Conservation (phyloP, 2,113 vertebrate genomes). For the Hippopotamus amphibius region DNA sequence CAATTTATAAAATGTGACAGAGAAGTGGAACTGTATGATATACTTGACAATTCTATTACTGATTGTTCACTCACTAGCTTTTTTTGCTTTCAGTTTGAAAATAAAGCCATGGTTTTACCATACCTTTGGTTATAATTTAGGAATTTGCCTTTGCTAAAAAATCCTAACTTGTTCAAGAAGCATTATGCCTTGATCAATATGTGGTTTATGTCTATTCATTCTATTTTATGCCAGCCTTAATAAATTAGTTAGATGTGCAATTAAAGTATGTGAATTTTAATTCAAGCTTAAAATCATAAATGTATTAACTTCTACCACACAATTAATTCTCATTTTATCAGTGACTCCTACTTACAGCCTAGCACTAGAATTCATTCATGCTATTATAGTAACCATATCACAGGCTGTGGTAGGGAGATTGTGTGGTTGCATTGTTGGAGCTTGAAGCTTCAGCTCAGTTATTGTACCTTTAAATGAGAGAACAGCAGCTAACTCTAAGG, state of each 20-base stretch:
- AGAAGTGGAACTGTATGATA: not conserved
- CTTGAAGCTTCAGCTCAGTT: not conserved
- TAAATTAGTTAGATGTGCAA: conserved; percentile 6
- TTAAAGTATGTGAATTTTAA: conserved; percentile 4
- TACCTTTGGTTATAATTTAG: not conserved
- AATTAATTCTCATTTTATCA: conserved; percentile 1
- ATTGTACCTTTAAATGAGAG: not conserved
- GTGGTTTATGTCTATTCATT: conserved; percentile 25
- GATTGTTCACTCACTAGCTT: not conserved
- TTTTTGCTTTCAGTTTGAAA: conserved; percentile 22
- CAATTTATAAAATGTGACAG: not conserved
- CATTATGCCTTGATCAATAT: not conserved
- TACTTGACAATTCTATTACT: not conserved
- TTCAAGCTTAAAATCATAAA: conserved; percentile 17
- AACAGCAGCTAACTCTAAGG: not conserved
- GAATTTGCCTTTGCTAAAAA: not conserved
- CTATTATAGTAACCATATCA: not conserved
- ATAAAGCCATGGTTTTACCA: not conserved
- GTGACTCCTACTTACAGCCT: not conserved
- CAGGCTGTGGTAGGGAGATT: not conserved
- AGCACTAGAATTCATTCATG: not conserved
- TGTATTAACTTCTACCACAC: not conserved
- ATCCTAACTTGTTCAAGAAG: not conserved
- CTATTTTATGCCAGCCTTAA: not conserved
- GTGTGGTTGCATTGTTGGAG: not conserved